A percentile compares a stretch with the other conserved stretches of the same genome.
These are phyloP conservation scores for Tigriopus californicus DNA, from an alignment of 2,888 invertebrate species.

Conservation along the genomic window DNA sequence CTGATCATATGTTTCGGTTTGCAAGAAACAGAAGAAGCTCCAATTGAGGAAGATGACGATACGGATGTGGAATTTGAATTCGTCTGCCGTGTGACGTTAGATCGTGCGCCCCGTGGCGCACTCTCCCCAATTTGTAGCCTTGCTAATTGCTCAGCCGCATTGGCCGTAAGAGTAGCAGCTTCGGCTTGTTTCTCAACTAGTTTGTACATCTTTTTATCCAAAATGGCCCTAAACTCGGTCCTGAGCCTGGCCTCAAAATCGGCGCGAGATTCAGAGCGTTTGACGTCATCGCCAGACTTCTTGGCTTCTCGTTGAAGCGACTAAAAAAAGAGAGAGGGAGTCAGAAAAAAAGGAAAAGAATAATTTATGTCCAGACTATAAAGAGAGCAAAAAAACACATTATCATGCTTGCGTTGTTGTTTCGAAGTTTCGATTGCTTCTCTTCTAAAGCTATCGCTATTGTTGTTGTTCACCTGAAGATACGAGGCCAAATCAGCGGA, in stretches of 20 bases:
- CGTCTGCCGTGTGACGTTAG: too few species aligned
- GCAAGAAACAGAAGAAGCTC: too few species aligned
- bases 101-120: too few species aligned
- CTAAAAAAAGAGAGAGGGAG: not conserved
- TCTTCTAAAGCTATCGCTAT: too few species aligned
- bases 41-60: too few species aligned
- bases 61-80: too few species aligned
- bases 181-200: conserved; percentile 22
- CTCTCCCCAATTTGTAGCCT: too few species aligned
- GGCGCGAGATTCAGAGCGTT: not conserved
- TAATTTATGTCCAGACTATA: not conserved
- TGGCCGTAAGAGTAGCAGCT: conserved; percentile 23
- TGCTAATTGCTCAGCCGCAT: conserved; percentile 21
- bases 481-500: conserved; percentile 22
- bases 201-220: conserved; percentile 9
- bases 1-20: not conserved
- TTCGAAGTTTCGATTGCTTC: too few species aligned
- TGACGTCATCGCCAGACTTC: not conserved
- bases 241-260: conserved; percentile 6
- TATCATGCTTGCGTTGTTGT: too few species aligned
- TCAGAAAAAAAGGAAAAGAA: not conserved
- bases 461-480: not conserved
- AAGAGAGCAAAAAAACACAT: not conserved
- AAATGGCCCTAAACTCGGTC: not conserved
- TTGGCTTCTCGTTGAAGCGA: too few species aligned